A percentile compares a stretch with the other conserved stretches of the same genome.
phyloP scores from a whole-genome alignment of 2,888 invertebrate genomes.

The Tolmerus cingulatus region DNA sequence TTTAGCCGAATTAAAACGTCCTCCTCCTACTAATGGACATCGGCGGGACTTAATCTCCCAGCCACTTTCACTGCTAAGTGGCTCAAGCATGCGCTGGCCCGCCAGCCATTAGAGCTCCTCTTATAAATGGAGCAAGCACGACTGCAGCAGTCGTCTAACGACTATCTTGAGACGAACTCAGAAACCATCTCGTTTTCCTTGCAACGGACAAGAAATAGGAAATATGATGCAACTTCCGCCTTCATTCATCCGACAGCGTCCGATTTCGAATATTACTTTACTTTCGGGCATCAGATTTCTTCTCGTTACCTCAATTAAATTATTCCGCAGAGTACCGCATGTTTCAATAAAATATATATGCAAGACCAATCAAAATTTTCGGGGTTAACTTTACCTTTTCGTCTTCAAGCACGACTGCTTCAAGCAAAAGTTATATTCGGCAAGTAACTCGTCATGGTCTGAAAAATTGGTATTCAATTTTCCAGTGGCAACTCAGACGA shows the following conservation, averaged over 20 bases:
- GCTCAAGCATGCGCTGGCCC: background rate
- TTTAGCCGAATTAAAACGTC: background rate
- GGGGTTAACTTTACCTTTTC: background rate
- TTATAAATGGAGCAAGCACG: background rate
- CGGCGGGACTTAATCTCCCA: background rate
- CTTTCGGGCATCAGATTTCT: background rate
- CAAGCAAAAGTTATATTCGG: background rate
- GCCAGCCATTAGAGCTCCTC: background rate
- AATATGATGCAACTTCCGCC: background rate
- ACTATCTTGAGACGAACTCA: background rate
- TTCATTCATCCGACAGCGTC: background rate
- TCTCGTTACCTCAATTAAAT: background rate
- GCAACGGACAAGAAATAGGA: background rate
- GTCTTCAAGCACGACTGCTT: background rate
- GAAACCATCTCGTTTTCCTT: background rate
- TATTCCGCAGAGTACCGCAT: background rate
- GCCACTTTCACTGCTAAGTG: constrained; percentile 8
- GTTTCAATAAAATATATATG: background rate
- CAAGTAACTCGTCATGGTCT: background rate
- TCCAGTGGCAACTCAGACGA: background rate
- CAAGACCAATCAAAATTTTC: background rate
- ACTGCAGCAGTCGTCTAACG: background rate
- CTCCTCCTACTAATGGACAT: background rate
- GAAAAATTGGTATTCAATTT: background rate
- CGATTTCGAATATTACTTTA: background rate